Evolutionary conservation across 2,888 invertebrate species (phyloP).

Genomic region (Orchestes rusci): DNA sequence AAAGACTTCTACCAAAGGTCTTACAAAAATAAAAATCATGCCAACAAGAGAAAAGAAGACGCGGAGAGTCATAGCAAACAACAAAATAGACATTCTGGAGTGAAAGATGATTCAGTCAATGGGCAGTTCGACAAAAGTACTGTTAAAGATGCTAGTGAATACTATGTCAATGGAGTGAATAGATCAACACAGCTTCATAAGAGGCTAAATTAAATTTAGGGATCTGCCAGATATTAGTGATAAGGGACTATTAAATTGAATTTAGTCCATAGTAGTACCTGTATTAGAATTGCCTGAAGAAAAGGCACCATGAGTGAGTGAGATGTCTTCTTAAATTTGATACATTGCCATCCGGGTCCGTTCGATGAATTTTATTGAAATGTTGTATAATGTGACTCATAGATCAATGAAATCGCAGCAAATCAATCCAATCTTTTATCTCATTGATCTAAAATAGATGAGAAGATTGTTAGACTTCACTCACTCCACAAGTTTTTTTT

Average conservation of each 20-base stretch:
- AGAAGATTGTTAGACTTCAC: too few species aligned
- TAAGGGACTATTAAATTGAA: not conserved
- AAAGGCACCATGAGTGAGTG: too few species aligned
- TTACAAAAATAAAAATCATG: slow-evolving; percentile 44
- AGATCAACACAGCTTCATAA: slow-evolving; percentile 34
- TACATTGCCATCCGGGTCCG: too few species aligned
- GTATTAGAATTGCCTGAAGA: too few species aligned
- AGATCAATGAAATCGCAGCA: too few species aligned
- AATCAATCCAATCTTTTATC: too few species aligned
- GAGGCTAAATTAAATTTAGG: slow-evolving; percentile 34
- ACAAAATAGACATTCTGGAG: slow-evolving; percentile 13
- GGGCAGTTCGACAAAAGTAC: slow-evolving; percentile 16
- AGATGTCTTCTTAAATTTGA: too few species aligned
- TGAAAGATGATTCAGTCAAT: not conserved
- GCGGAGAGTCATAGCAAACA: not conserved
- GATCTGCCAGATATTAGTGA: not conserved
- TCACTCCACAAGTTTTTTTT: too few species aligned
- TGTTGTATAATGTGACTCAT: too few species aligned
- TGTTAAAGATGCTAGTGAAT: slow-evolving; percentile 42
- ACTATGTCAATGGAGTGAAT: slow-evolving; percentile 45
- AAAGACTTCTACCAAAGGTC: slow-evolving; percentile 87
- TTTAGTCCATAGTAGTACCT: too few species aligned
- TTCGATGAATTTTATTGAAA: too few species aligned
- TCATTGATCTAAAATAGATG: too few species aligned
- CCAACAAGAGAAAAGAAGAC: not conserved